Conservation (phyloP, 2,797 vertebrate genomes). For the Cyprinella venusta region DNA sequence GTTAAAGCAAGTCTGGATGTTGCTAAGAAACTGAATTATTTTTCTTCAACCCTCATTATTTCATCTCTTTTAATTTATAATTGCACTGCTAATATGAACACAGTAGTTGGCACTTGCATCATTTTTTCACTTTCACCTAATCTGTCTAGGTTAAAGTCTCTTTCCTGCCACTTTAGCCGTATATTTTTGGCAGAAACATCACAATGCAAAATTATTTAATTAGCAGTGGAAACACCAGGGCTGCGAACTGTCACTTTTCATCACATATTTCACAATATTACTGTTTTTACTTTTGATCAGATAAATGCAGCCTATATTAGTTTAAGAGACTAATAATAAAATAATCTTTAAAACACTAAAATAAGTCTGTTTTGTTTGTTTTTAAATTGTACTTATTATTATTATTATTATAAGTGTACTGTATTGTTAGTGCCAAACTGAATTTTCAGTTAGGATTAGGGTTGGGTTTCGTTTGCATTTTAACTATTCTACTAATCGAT, state of each 20-base stretch:
- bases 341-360: too few relatives aligned
- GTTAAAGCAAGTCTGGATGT: conserved; percentile 20
- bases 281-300: neutral
- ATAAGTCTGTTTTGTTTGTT: neutral
- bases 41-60: conserved; percentile 36
- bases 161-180: neutral
- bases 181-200: neutral
- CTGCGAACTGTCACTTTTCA: neutral
- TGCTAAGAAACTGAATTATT: conserved; percentile 20
- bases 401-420: neutral
- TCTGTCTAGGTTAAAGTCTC: conserved; percentile 2
- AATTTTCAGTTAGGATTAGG: neutral
- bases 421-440: neutral
- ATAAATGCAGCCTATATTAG: neutral
- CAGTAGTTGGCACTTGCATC: neutral
- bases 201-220: neutral
- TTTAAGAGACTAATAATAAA: neutral
- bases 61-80: conserved; percentile 17
- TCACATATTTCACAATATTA: neutral
- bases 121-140: neutral
- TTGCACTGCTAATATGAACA: neutral
- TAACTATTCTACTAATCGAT: too few relatives aligned
- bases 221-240: neutral
- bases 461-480: too few relatives aligned
- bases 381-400: neutral